Percentiles rank a stretch among this genome's conserved stretches.
phyloP scores from a whole-genome alignment of 2,113 vertebrate genomes.

The Alligator sinensis region DNA sequence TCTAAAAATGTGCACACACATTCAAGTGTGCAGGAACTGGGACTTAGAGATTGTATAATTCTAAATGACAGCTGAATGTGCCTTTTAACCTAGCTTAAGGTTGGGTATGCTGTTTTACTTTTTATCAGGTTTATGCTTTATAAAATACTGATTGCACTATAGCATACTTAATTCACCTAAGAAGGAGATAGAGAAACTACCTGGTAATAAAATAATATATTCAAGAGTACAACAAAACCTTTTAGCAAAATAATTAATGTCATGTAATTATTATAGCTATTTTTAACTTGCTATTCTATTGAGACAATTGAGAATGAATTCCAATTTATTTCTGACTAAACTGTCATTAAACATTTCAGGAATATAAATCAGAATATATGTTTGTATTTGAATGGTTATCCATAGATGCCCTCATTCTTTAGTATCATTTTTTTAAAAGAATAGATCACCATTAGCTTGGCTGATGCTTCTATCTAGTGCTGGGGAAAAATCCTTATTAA shows the following conservation, averaged over 20 bases:
- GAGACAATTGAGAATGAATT: neutral
- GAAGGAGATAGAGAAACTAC: neutral
- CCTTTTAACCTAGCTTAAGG: neutral
- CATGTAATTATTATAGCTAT: neutral
- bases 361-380: neutral
- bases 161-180: neutral
- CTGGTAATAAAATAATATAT: slow-evolving; percentile 14
- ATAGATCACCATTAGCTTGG: neutral
- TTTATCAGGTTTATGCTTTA: neutral
- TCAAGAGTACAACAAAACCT: neutral
- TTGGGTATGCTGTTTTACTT: neutral
- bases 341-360: slow-evolving; percentile 34
- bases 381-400: slow-evolving; percentile 17
- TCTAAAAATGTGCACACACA: neutral
- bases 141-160: neutral
- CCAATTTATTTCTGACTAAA: slow-evolving; percentile 33
- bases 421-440: slow-evolving; percentile 5
- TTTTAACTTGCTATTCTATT: slow-evolving; percentile 36
- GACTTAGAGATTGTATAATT: too few species aligned
- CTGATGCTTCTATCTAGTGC: neutral
- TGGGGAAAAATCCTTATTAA: neutral
- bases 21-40: neutral
- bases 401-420: slow-evolving; percentile 18
- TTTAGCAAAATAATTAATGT: neutral
- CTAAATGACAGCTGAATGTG: neutral